These are phyloP conservation scores for Zelleria hepariella DNA, from an alignment of 2,888 invertebrate genomes.

Conservation along the genomic window DNA sequence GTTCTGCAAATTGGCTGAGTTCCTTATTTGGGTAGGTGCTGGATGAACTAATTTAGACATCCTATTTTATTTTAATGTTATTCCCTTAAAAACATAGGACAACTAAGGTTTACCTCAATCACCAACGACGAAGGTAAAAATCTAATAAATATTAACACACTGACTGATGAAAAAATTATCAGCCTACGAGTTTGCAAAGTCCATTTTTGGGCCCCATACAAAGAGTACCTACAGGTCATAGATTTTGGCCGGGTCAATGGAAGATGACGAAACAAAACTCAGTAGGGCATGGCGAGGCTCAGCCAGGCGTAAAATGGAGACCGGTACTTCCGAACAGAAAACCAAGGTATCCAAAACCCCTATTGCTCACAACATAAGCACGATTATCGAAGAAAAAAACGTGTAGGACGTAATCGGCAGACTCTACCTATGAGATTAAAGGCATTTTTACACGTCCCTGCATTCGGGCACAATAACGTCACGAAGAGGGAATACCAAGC, in stretches of 20 bases:
- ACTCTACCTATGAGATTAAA: no score
- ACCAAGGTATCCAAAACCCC: background rate
- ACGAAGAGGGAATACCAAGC: background rate
- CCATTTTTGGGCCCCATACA: background rate
- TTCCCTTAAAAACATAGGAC: no score
- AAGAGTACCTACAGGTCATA: background rate
- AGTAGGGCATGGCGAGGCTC: constrained; percentile 42
- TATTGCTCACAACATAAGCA: background rate
- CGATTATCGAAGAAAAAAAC: background rate
- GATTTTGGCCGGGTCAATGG: constrained; percentile 8
- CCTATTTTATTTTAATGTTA: no score
- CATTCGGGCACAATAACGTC: background rate
- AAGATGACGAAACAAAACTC: constrained; percentile 40
- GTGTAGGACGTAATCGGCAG: no score
- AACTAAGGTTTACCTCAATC: no score
- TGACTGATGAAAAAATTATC: background rate
- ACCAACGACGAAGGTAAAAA: background rate
- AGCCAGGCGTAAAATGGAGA: constrained; percentile 47
- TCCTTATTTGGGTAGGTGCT: background rate
- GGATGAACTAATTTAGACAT: background rate
- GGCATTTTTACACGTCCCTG: background rate
- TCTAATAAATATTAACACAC: background rate
- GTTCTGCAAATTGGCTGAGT: background rate
- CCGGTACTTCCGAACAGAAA: constrained; percentile 10
- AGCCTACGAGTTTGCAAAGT: background rate